phyloP scores from a whole-genome alignment of 2,113 vertebrate species.

The Orycteropus afer region DNA sequence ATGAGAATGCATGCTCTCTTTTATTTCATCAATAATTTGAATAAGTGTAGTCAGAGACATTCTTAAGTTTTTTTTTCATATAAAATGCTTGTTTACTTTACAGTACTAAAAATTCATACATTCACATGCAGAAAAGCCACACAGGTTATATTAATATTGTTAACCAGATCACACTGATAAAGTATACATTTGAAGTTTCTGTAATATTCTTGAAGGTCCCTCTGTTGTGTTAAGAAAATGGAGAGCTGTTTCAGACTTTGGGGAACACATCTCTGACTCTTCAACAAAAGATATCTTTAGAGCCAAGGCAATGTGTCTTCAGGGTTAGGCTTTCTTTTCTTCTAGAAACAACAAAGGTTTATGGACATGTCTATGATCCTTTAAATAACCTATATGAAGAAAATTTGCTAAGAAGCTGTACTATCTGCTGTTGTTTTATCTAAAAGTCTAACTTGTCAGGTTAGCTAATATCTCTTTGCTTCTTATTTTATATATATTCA shows the following conservation, averaged over 20 bases:
- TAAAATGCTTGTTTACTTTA: constrained; percentile 51
- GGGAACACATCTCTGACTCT: constrained; percentile 29
- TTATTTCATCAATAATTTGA: constrained; percentile 54
- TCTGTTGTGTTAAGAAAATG: constrained; percentile 67
- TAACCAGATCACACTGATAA: constrained; percentile 56
- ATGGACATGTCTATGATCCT: background rate
- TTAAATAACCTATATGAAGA: background rate
- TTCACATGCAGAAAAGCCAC: background rate
- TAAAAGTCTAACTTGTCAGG: background rate
- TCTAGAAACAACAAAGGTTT: background rate
- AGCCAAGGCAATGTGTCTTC: background rate
- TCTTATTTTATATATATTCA: constrained; percentile 25
- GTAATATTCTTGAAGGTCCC: constrained; percentile 56
- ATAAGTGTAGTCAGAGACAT: background rate
- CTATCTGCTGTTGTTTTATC: constrained; percentile 14
- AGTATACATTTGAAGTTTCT: constrained; percentile 71
- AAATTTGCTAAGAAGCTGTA: background rate
- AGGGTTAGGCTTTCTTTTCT: constrained; percentile 39
- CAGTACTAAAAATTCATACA: background rate
- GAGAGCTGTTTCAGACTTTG: constrained; percentile 61
- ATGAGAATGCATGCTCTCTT: constrained; percentile 41
- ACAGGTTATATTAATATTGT: constrained; percentile 12
- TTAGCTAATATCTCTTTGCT: constrained; percentile 19
- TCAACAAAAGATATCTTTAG: constrained; percentile 40
- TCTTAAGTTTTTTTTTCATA: constrained; percentile 49